Evolutionary conservation across 2,888 invertebrate species (phyloP), one percentile per base, ranked within the genome.

Genomic region (Lasioglossum zephyrum): DNA sequence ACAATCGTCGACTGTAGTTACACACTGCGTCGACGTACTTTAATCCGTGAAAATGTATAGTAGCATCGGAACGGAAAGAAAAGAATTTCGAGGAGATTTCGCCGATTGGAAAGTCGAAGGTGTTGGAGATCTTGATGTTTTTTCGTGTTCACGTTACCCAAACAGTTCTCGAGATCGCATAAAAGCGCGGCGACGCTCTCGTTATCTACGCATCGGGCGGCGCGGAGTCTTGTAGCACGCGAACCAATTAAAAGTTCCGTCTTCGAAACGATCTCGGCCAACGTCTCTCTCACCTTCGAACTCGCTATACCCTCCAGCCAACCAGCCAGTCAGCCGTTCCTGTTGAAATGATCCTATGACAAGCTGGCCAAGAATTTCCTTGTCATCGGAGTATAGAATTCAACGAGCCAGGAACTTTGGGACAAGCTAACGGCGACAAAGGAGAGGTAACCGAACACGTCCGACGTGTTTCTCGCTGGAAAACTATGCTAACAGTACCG

Each of bases 171-270:
- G 63, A 18, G 36, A 6, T 18, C 77, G 81, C 26, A 44, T 47
- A 26, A 63, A 74, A 74, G 66, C 73, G 74, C 73, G 49, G 9
- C 44, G 70, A 47, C 18, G 74, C 13, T 16, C 74, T 80, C 77
- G 79, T 84, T 77, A 84, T 70, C 70, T 49, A 86, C 77, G 84
- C 85, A 84, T 72, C 80, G 63, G 44, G 63, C 57, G 74, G 60
- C 36, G 9, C 60, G 73, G 57, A 73, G 63, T 73, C 75, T 72
- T 73, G 73, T 74, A 77, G 73, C 72, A 77, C 70, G 77, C 81
- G 39, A 69, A 84, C 91, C 91, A 92, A 92, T 92, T 91, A 92
- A 91, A 91, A 92, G 90, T 92, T 92, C 88, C 83, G 70, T 87
- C 75, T 79, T 79, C 84, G 79, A 69, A 44, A 44, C 73, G 39